Base-by-base conservation (phyloP, 2,113 vertebrate species). In the Polyodon spathula region DNA sequence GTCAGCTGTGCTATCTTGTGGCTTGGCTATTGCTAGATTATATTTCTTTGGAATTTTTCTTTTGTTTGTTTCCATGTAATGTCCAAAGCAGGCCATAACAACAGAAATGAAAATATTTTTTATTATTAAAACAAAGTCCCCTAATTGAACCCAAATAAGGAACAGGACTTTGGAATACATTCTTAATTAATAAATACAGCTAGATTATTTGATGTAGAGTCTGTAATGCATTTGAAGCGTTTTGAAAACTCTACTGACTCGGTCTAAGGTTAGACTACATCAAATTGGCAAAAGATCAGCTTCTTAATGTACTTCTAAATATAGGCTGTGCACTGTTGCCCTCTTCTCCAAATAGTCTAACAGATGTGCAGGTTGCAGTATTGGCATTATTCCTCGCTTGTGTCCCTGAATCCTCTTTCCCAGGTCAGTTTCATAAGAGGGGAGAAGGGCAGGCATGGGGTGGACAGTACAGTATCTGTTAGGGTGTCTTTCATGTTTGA, bases 381-480 rank as follows among this genome's bases (percentile, higher is more conserved):
- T 62, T 58, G 57, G 54, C 63, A 56, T 64, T 68, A 66, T 68
- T 67, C 67, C 60, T 69, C 54, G 57, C 63, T 53, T 57, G 64
- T 66, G 58, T 53, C 60, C 54, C 61, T 51, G 59, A 59, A 54
- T 15, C 56, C 46, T 40, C 65, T 50, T 51, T 63, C 46, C 10
- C 44, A 59, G 37, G 40, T 56, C 54, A 10, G 56, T 51, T 46
- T 54, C 11, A 14, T 5, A 17, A 16, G 51, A 8, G 1, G 16
- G 37, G 11, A 5, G 42, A 5, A 37, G 2, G 37, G 17, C n/a
- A 10, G 38, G n/a, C 14, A 11, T 12, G 51, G 38, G 14, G 51
- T 17, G 53, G 40, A n/a, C 1, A 14, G 27, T n/a, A 27, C 17
- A 37, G 38, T 50, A 44, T 63, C 54, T 17, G 44, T 40, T 39